These are phyloP conservation scores for Coleophora deauratella DNA, from an alignment of 2,888 invertebrate species.

Conservation along the genomic window DNA sequence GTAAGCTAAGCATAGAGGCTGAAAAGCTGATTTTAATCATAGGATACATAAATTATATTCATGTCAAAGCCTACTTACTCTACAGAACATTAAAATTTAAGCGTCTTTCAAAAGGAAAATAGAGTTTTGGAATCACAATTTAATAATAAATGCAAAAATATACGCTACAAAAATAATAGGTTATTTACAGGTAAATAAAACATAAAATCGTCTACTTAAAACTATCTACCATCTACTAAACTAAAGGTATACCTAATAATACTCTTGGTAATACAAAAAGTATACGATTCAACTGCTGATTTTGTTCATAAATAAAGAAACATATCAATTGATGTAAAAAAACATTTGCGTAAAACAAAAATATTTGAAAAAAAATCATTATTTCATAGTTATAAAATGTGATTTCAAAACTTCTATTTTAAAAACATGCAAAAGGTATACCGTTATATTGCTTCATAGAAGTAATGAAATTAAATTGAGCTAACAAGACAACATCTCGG, in stretches of 20 bases:
- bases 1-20: not conserved
- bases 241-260: slow-evolving; percentile 50
- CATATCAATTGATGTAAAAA: too few relatives aligned
- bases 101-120: too few relatives aligned
- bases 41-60: too few relatives aligned
- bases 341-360: not conserved
- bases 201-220: slow-evolving; percentile 58
- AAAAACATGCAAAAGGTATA: slow-evolving; percentile 23
- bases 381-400: slow-evolving; percentile 16
- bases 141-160: slow-evolving; percentile 2
- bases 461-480: slow-evolving; percentile 12
- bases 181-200: slow-evolving; percentile 10
- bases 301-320: slow-evolving; percentile 18
- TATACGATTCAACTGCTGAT: slow-evolving; percentile 20
- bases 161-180: slow-evolving; percentile 1
- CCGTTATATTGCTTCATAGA: slow-evolving; percentile 28
- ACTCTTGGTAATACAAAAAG: slow-evolving; percentile 32
- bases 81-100: too few relatives aligned
- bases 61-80: too few relatives aligned
- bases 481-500: not conserved
- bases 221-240: slow-evolving; percentile 35
- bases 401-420: slow-evolving; percentile 28
- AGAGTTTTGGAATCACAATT: slow-evolving; percentile 4
- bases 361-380: not conserved
- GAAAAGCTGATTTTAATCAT: too few relatives aligned